Conservation (phyloP, 2,888 invertebrate genomes). For the Hirtodrosophila duncani region DNA sequence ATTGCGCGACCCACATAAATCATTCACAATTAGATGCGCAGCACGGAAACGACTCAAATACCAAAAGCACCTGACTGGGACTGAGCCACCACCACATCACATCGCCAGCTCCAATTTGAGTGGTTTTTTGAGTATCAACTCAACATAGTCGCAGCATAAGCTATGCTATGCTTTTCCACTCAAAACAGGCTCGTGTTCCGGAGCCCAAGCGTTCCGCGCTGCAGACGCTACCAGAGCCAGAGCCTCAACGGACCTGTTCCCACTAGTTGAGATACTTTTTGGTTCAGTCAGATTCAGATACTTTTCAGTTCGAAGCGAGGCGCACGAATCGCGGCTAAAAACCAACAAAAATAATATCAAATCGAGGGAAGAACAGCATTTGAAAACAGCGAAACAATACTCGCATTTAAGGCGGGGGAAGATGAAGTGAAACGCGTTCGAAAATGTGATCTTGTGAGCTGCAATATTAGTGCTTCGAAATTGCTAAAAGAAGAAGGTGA, state of each 20-base stretch:
- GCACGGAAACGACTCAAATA: slow-evolving; percentile 58
- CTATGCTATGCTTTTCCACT: no score
- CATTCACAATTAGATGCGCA: slow-evolving; percentile 68
- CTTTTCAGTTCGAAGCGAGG: slow-evolving; percentile 75
- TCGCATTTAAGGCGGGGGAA: no score
- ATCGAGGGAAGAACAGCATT: no score
- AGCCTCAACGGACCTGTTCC: slow-evolving; percentile 63
- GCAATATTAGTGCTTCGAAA: no score
- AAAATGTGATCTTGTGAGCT: no score
- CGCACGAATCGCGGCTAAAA: slow-evolving; percentile 38
- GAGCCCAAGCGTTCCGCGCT: slow-evolving; percentile 16
- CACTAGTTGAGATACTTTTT: slow-evolving; percentile 72
- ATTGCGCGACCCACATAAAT: slow-evolving; percentile 70
- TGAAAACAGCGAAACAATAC: no score
- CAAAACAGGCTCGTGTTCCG: slow-evolving; percentile 13
- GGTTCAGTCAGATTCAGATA: no score
- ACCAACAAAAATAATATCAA: no score
- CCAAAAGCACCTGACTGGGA: slow-evolving; percentile 52
- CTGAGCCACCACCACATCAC: background rate
- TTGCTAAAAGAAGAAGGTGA: no score
- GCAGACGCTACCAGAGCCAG: background rate
- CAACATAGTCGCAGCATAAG: background rate
- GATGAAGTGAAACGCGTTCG: no score
- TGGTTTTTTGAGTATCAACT: slow-evolving; percentile 13
- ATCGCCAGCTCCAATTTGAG: slow-evolving; percentile 1